Evolutionary conservation across 2,797 vertebrate genomes (phyloP), one percentile per base, ranked within the genome.

Genomic region (Erithacus rubecula): DNA sequence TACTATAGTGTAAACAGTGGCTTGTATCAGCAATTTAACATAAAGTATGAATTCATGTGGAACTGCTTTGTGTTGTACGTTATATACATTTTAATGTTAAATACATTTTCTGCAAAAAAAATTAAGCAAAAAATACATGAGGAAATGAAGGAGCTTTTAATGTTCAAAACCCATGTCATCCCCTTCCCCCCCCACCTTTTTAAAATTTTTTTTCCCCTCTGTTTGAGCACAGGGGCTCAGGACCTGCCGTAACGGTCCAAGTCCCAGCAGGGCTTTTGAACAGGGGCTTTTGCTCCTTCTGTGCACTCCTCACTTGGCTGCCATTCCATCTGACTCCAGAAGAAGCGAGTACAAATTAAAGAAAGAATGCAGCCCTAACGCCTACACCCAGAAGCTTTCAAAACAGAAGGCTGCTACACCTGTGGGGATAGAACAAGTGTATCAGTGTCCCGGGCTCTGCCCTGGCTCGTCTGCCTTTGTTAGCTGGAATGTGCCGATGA

Each of bases 341-440:
- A 94, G 95, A 83, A 97, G 77, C 12, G 13, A 96, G 95, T 86
- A 94, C 93, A 97, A 97, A 97, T 96, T 96, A 97, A 97, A 96
- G 96, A 97, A 98, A 97, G 98, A 97, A 98, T 97, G 96, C 97
- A 97, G 93, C 94, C 96, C 93, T 82, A 89, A 97, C 81, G 97
- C 95, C 97, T 97, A 96, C 98, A 97, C 98, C 97, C 98, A 97
- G 96, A 93, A 98, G 97, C 96, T 96, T 97, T 97, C 95, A 96
- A 97, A 98, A 98, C 98, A 97, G 97, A 96, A 98, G 97, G 97
- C 97, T 98, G 98, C 98, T 99, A 99, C 99, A 99, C 99, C 99
- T 99, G 99, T 97, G 98, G 98, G 98, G 98, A 98, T 98, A 97
- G 98, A 99, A 99, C 99, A 99, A 99, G 99, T 99, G 99, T 99